A percentile compares a stretch with the other conserved stretches of the same genome.
phyloP scores from a whole-genome alignment of 2,113 vertebrate genomes.

The Cinclus cinclus region DNA sequence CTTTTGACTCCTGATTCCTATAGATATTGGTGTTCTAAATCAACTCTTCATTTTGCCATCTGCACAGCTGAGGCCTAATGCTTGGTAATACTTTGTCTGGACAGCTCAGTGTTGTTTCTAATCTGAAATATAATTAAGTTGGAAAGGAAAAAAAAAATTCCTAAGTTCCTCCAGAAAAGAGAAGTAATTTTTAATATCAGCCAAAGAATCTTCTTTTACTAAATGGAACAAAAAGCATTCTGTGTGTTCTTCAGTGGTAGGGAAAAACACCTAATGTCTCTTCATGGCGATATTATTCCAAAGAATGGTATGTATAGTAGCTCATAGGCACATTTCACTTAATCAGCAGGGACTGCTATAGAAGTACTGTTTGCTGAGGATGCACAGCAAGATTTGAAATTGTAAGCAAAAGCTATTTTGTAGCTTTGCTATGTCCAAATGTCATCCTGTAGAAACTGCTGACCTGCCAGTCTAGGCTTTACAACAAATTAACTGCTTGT shows the following conservation, averaged over 20 bases:
- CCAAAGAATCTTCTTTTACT: neutral
- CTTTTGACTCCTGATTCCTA: neutral
- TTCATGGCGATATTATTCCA: neutral
- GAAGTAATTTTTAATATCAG: neutral
- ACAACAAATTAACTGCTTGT: conserved; percentile 61
- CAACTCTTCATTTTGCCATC: neutral
- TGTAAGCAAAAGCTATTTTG: conserved; percentile 76
- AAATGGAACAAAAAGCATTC: neutral
- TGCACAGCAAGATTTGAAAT: conserved; percentile 73
- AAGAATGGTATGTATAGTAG: conserved; percentile 42
- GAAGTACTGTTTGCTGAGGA: conserved; percentile 71
- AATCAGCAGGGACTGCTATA: conserved; percentile 70
- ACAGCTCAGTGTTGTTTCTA: neutral
- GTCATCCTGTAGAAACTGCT: conserved; percentile 74
- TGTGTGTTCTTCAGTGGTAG: neutral
- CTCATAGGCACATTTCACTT: conserved; percentile 52
- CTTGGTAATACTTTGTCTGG: conserved; percentile 28
- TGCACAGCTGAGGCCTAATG: neutral
- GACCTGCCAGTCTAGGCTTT: conserved; percentile 63
- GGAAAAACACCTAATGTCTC: neutral
- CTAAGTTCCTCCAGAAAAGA: neutral
- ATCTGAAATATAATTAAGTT: neutral
- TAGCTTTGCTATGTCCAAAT: conserved; percentile 64
- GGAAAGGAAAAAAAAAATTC: neutral
- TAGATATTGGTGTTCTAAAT: neutral